Percentiles rank a stretch among this genome's conserved stretches.
phyloP scores from a whole-genome alignment of 2,113 vertebrate species.

The Suncus etruscus region DNA sequence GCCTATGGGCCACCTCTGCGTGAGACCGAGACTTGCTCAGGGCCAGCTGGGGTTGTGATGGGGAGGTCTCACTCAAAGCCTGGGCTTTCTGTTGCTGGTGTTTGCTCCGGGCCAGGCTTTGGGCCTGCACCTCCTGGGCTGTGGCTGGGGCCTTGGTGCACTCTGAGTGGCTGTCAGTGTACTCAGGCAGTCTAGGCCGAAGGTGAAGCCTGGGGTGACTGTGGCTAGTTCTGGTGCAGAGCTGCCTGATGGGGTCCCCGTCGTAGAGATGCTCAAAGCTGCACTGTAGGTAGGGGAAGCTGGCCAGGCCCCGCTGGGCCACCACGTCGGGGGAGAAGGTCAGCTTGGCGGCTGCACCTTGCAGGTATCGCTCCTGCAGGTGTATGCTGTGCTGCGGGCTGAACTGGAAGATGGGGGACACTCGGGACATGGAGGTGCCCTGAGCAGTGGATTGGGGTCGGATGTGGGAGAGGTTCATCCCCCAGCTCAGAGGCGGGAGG shows the following conservation, averaged over 20 bases:
- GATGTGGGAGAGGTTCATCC: conserved; percentile 8
- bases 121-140: background rate
- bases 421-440: background rate
- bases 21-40: no score
- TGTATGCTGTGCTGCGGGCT: background rate
- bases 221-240: background rate
- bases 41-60: no score
- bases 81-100: no score
- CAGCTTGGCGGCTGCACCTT: conserved; percentile 77
- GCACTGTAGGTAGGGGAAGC: conserved; percentile 81
- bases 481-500: conserved; percentile 42
- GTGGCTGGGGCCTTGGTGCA: background rate
- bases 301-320: conserved; percentile 80
- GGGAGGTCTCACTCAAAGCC: no score
- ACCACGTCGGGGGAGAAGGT: conserved; percentile 87
- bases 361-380: conserved; percentile 79
- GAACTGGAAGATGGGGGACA: conserved; percentile 40
- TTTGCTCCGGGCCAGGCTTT: no score
- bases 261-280: conserved; percentile 83
- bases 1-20: no score
- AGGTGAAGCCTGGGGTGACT: background rate
- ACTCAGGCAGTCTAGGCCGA: background rate
- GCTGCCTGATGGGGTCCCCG: conserved; percentile 48
- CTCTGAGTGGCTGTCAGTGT: background rate
- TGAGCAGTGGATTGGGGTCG: no score